A percentile compares a stretch with the other conserved stretches of the same genome.
Evolutionary conservation across 2,113 vertebrate genomes (phyloP).

Genomic region (Pelusios castaneus): DNA sequence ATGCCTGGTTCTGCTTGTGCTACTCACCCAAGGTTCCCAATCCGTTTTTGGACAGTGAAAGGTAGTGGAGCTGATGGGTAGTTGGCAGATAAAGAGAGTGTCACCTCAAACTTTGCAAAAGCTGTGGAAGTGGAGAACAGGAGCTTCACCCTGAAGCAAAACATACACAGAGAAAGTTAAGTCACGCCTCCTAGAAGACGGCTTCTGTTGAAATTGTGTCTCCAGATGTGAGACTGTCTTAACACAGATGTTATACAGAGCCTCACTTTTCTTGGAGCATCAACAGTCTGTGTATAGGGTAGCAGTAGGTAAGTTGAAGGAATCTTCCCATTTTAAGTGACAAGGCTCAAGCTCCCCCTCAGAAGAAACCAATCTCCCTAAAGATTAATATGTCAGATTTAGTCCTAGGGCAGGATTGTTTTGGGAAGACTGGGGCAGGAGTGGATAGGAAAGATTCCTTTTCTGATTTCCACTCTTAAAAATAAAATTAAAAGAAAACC

Average conservation of each 20-base stretch:
- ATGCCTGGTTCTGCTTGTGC: not conserved
- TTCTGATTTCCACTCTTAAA: not conserved
- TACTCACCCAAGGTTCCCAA: slow-evolving; percentile 78
- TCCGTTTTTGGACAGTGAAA: slow-evolving; percentile 66
- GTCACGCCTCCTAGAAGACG: not conserved
- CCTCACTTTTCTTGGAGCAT: not conserved
- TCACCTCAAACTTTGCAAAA: slow-evolving; percentile 80
- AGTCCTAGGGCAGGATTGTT: not conserved
- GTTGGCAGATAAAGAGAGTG: slow-evolving; percentile 62
- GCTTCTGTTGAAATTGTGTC: not conserved
- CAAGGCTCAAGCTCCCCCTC: not conserved
- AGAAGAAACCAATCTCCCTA: not conserved
- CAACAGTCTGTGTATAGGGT: not conserved
- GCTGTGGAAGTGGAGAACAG: slow-evolving; percentile 76
- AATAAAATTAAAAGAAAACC: not conserved
- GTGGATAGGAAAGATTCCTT: not conserved
- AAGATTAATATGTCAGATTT: not conserved
- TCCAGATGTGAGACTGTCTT: not conserved
- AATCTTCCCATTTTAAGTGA: not conserved
- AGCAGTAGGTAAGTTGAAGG: not conserved
- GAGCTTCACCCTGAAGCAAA: slow-evolving; percentile 72
- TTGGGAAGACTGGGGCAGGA: not conserved
- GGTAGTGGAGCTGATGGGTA: slow-evolving; percentile 71
- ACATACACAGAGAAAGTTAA: not conserved
- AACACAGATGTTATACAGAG: not conserved